Conservation (phyloP, 1,140 invertebrate genomes). For the Dinoponera quadriceps region DNA sequence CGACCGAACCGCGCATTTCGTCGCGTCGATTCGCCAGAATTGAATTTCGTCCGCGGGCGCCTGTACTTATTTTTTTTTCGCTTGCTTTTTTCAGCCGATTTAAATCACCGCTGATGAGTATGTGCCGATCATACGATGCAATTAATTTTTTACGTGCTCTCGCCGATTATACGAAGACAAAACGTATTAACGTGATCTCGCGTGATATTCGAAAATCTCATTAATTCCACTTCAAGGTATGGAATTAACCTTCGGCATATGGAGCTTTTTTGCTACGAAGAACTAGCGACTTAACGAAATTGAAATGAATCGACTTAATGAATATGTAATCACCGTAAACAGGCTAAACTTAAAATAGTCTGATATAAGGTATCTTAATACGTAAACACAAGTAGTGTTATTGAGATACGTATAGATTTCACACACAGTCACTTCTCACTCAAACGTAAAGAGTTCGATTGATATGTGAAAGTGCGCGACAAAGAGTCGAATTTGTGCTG, state of each 20-base stretch:
- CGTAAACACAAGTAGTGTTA: too few relatives aligned
- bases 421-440: too few relatives aligned
- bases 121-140: not conserved
- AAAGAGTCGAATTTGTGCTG: too few relatives aligned
- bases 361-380: too few relatives aligned
- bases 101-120: slow-evolving; percentile 14
- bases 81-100: not conserved
- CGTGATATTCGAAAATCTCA: not conserved
- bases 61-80: slow-evolving; percentile 2
- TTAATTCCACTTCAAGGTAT: slow-evolving; percentile 8
- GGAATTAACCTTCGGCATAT: not conserved
- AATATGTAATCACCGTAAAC: too few relatives aligned
- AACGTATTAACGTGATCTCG: not conserved
- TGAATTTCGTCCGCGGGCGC: slow-evolving; percentile 14
- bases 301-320: too few relatives aligned
- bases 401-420: too few relatives aligned
- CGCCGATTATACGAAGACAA: not conserved
- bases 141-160: slow-evolving; percentile 12
- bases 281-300: too few relatives aligned
- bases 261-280: too few relatives aligned
- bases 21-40: slow-evolving; percentile 21
- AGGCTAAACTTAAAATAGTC: too few relatives aligned
- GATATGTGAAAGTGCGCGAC: too few relatives aligned
- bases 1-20: slow-evolving; percentile 20
- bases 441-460: too few relatives aligned